Evolutionary conservation across 2,888 invertebrate genomes (phyloP), one percentile per base, ranked within the genome.

Genomic region (Scrobipalpa costella): DNA sequence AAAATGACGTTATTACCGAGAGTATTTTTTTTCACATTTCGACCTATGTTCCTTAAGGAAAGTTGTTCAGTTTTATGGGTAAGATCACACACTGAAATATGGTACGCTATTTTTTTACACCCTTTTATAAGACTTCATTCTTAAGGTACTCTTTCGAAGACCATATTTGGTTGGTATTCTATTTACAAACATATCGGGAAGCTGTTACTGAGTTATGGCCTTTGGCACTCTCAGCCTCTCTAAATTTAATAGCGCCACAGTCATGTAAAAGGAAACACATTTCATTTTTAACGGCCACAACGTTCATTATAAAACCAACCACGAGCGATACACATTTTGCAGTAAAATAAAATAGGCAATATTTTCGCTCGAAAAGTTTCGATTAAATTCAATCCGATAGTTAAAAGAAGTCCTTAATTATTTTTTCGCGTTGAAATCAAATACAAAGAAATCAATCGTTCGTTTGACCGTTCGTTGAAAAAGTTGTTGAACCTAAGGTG

Each of bases 281-380:
- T 82, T 82, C 80, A 82, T 83, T 83, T 82, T 85, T 85, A 84
- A 85, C 79, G 78, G 73, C 74, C 73, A 80, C 80, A 79, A 77
- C 79, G 44, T 62, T 59, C 62, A 62, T 59, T 62, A 60, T 19
- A 50, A 55, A 40, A 62, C 17, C 62, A 58, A 58, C 27, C 62
- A 62, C 62, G 64, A 38, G 62, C 36, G 61, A 61, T 33, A 50
- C 33, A 55, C 27, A 33, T 44, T 44, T 44, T 2, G 44, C 6
- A 44, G 15, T n/a, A 6, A 15, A 44, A 44, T 40, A 40, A 15
- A 44, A 44, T 44, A 44, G n/a, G 44, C 3, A 2, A 15, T 44
- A n/a, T 44, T 44, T 44, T 15, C 15, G 40, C 15, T n/a, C n/a
- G n/a, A 44, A 44, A 44, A 44, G 44, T 15, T 44, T 44, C n/a